Percentiles rank a stretch among this genome's conserved stretches.
These are phyloP conservation scores for Cerastis leucographa DNA, from an alignment of 2,888 invertebrate genomes.

Conservation along the genomic window DNA sequence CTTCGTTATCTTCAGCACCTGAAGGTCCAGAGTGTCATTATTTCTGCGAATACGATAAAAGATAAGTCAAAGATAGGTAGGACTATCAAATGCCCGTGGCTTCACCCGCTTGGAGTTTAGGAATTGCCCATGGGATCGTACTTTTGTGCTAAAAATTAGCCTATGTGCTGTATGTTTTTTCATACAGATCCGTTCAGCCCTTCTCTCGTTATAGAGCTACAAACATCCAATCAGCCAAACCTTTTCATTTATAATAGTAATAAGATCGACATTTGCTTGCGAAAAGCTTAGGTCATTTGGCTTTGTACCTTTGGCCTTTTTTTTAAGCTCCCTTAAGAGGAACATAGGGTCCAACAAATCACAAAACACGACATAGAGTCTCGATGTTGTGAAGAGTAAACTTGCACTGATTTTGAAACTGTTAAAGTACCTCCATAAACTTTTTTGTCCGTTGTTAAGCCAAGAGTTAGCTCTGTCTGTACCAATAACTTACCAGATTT, in stretches of 20 bases:
- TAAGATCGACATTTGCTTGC: not conserved
- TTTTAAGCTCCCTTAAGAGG: not conserved
- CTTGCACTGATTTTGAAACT: not conserved
- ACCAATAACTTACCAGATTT: slow-evolving; percentile 26
- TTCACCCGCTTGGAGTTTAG: not conserved
- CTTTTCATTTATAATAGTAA: not conserved
- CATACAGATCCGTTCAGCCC: not conserved
- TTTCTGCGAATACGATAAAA: not conserved
- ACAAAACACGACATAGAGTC: not conserved
- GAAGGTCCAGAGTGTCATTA: not conserved
- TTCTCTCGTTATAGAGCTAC: not conserved
- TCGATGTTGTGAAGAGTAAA: not conserved
- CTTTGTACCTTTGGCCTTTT: not conserved
- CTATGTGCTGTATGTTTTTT: not conserved
- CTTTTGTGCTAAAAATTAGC: not conserved
- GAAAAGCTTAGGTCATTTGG: not conserved
- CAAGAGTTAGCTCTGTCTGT: not conserved
- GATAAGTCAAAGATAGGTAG: not conserved
- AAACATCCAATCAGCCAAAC: not conserved
- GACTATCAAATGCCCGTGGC: not conserved
- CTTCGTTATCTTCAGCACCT: not conserved
- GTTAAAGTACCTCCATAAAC: not conserved
- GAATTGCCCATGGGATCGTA: not conserved
- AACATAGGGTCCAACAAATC: not conserved
- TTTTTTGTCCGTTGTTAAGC: not conserved